A percentile compares a stretch with the other conserved stretches of the same genome.
Evolutionary conservation across 2,113 vertebrate genomes (phyloP).

Genomic region (Cranoglanis bouderius): DNA sequence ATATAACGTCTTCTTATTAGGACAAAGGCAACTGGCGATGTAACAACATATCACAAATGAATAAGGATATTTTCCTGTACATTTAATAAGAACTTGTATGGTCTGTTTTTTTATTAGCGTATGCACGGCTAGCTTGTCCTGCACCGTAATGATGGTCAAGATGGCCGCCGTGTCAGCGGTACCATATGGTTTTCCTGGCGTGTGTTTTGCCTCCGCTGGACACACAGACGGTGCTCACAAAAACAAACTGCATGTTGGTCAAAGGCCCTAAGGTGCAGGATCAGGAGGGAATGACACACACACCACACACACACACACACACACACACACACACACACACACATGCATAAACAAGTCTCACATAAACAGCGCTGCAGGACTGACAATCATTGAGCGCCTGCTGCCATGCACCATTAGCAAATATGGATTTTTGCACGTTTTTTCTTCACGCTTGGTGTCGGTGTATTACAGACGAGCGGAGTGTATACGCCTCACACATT

Average conservation of each 20-base stretch:
- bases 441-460: neutral
- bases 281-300: slow-evolving; percentile 44
- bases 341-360: slow-evolving; percentile 28
- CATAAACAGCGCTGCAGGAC: slow-evolving; percentile 39
- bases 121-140: slow-evolving; percentile 62
- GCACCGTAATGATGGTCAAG: slow-evolving; percentile 68
- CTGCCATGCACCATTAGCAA: slow-evolving; percentile 35
- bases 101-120: slow-evolving; percentile 1
- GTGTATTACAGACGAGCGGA: slow-evolving; percentile 10
- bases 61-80: neutral
- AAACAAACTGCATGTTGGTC: slow-evolving; percentile 74
- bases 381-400: slow-evolving; percentile 31
- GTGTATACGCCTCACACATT: neutral
- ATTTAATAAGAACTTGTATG: slow-evolving; percentile 38
- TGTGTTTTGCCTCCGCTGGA: slow-evolving; percentile 60
- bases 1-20: neutral
- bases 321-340: slow-evolving; percentile 41
- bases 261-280: slow-evolving; percentile 66
- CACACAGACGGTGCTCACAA: slow-evolving; percentile 67
- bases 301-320: slow-evolving; percentile 39
- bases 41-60: neutral
- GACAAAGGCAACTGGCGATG: neutral
- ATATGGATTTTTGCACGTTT: slow-evolving; percentile 30
- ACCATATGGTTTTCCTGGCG: slow-evolving; percentile 76
- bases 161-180: slow-evolving; percentile 62